Base-by-base conservation (phyloP, 2,888 invertebrate genomes). In the Germaria angustata region DNA sequence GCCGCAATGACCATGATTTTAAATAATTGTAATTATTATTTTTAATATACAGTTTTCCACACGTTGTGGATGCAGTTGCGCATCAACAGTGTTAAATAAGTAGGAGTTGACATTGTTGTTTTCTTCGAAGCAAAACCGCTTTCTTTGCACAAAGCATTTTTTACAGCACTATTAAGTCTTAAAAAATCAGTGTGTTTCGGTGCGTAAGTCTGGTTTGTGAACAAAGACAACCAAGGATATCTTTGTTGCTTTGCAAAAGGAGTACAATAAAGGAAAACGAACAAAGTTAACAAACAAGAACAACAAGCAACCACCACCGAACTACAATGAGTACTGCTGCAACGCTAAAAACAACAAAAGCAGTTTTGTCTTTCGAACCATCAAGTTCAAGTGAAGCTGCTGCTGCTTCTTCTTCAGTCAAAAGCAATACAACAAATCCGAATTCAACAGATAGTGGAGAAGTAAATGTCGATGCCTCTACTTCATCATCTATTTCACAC, bases 181-280 rank as follows among this genome's bases (percentile, higher is more conserved):
- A 4, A 65, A 34, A 4, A 7, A 32, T 24, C 39, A 1, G 15
- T 17, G 32, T 36, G 39, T 63, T 32, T 39, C 15, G 44, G 55
- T 36, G 44, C 72, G 69, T 22, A 46, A 66, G 34, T 65, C n/a
- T n/a, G 51, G 28, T 71, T 63, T 55, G 46, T 51, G 79, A 79
- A 79, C 79, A 79, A 79, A 79, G 79, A 4, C 66, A 53, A 41
- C 63, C 65, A 82, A 82, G 82, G 82, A 82, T 71, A 82, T 66
- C 68, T 71, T 81, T 69, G 57, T 75, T 78, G 49, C 44, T 44
- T 71, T 28, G 44, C 36, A 39, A 71, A 76, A 66, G 7, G 3
- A 55, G n/a, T 15, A 66, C 2, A 73, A 63, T 1, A 79, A 34
- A 32, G 53, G 51, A 2, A 79, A 65, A 57, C n/a, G 15, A 32